phyloP scores from a whole-genome alignment of 2,113 vertebrate genomes.

The Epinephelus fuscoguttatus region DNA sequence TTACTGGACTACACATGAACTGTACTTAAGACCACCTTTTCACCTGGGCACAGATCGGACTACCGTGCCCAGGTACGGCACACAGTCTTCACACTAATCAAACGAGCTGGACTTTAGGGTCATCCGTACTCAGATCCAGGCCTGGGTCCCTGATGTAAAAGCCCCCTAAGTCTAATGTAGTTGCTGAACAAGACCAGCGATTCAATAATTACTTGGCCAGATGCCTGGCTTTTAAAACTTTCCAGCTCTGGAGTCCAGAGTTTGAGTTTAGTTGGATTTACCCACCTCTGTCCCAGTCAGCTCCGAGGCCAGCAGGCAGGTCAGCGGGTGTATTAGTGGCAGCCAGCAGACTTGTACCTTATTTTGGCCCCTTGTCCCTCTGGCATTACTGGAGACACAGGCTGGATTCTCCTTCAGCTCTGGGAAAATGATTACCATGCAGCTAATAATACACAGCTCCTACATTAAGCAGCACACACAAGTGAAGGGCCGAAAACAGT shows the following conservation, averaged over 20 bases:
- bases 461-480: neutral
- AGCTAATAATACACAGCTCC: slow-evolving; percentile 9
- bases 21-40: too few species aligned
- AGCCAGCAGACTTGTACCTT: neutral
- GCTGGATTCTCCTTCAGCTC: neutral
- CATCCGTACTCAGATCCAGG: too few species aligned
- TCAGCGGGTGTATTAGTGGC: neutral
- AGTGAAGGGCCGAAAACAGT: neutral
- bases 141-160: too few species aligned
- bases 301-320: neutral
- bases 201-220: neutral
- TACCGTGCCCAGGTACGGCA: too few species aligned
- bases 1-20: too few species aligned
- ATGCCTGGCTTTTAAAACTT: neutral
- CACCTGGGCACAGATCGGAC: too few species aligned
- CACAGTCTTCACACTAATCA: too few species aligned
- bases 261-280: slow-evolving; percentile 11
- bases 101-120: too few species aligned
- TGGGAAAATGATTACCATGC: slow-evolving; percentile 2
- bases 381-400: neutral
- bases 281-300: neutral
- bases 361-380: neutral
- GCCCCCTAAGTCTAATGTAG: neutral
- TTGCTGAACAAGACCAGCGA: neutral
- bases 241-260: neutral